Conservation (phyloP, 1,140 invertebrate genomes). For the Bombus impatiens region DNA sequence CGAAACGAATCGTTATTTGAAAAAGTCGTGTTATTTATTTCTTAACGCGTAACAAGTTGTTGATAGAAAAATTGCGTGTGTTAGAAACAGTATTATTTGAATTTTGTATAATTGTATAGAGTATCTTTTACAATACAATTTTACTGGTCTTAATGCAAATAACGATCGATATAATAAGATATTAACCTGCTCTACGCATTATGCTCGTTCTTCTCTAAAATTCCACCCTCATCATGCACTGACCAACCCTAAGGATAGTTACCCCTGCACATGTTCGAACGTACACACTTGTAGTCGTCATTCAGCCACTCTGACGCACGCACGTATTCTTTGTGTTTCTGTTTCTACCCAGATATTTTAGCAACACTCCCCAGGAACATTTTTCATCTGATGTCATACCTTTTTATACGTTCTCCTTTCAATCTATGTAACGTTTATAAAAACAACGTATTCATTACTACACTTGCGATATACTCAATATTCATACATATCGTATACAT, state of each 20-base stretch:
- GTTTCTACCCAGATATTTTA: not conserved
- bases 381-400: not conserved
- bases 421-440: not conserved
- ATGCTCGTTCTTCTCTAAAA: not conserved
- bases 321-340: constrained; percentile 18
- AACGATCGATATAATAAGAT: not conserved
- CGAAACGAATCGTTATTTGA: too few relatives aligned
- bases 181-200: not conserved
- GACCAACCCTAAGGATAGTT: constrained; percentile 19
- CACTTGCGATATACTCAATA: too few relatives aligned
- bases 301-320: constrained; percentile 1
- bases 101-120: not conserved
- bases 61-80: not conserved
- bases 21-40: too few relatives aligned
- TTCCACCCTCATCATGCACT: constrained; percentile 7
- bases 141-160: not conserved
- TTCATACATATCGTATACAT: too few relatives aligned
- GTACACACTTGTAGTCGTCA: not conserved
- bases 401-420: not conserved
- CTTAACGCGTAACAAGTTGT: not conserved
- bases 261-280: not conserved
- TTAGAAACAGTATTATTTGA: too few relatives aligned
- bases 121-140: not conserved
- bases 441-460: not conserved
- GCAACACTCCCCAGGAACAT: not conserved